phyloP scores from a whole-genome alignment of 2,888 invertebrate species.

The Cenopis cana region DNA sequence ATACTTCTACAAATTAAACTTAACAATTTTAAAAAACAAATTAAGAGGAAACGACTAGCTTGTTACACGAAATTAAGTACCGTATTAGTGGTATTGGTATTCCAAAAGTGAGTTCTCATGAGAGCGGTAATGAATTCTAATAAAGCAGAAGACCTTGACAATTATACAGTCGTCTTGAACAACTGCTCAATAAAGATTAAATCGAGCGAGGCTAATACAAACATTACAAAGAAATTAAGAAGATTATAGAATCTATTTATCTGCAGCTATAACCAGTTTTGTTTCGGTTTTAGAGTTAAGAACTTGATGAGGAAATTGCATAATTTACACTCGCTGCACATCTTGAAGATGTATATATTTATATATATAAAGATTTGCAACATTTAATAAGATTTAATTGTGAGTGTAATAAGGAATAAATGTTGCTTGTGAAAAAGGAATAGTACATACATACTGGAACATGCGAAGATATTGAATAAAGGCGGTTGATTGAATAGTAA shows the following conservation, averaged over 20 bases:
- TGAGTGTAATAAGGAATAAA: neutral
- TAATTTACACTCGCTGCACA: slow-evolving; percentile 12
- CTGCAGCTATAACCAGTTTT: slow-evolving; percentile 3
- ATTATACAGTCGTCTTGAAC: slow-evolving; percentile 71
- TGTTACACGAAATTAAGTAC: slow-evolving; percentile 63
- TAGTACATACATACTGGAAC: neutral
- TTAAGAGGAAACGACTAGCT: slow-evolving; percentile 35
- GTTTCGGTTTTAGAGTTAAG: slow-evolving; percentile 15
- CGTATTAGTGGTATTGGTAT: slow-evolving; percentile 75
- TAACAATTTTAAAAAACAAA: slow-evolving; percentile 20
- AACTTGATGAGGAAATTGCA: neutral
- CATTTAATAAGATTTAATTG: slow-evolving; percentile 5
- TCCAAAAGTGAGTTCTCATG: slow-evolving; percentile 70
- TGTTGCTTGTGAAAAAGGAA: neutral
- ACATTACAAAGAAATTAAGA: slow-evolving; percentile 21
- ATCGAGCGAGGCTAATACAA: slow-evolving; percentile 21
- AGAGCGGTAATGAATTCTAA: slow-evolving; percentile 77
- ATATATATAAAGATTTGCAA: slow-evolving; percentile 1
- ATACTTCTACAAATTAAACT: neutral
- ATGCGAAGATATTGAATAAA: slow-evolving; percentile 10
- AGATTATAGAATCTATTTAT: slow-evolving; percentile 5
- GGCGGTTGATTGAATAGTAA: neutral
- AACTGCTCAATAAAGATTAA: slow-evolving; percentile 63
- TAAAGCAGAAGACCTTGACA: slow-evolving; percentile 78
- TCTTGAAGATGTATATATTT: neutral